Conservation (phyloP, 2,888 invertebrate genomes). For the Oligia fasciuncula region DNA sequence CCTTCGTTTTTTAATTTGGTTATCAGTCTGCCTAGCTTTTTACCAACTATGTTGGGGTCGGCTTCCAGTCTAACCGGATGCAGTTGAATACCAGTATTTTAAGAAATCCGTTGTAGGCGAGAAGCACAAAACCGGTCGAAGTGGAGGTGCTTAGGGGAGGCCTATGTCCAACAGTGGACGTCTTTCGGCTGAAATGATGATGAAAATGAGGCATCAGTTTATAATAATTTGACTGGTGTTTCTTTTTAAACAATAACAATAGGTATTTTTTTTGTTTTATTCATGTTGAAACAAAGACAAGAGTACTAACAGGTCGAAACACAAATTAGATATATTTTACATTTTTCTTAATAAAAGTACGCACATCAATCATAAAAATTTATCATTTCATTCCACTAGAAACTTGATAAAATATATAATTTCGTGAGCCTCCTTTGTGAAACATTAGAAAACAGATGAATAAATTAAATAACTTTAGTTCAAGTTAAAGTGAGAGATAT, state of each 20-base stretch:
- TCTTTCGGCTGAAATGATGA: too few species aligned
- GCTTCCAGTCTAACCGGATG: neutral
- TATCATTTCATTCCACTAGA: conserved; percentile 11
- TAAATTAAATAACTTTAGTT: conserved; percentile 50
- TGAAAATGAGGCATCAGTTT: too few species aligned
- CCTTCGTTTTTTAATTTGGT: neutral
- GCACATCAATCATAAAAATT: conserved; percentile 16
- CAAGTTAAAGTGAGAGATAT: conserved; percentile 27
- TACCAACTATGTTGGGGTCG: too few species aligned
- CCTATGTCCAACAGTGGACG: too few species aligned
- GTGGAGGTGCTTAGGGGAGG: too few species aligned
- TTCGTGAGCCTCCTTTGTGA: conserved; percentile 22
- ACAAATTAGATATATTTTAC: neutral
- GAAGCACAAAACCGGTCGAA: too few species aligned
- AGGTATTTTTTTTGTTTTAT: too few species aligned
- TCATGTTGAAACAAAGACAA: neutral
- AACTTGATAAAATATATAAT: conserved; percentile 26
- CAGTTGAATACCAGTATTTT: neutral
- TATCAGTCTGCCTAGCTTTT: neutral
- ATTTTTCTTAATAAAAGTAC: conserved; percentile 1
- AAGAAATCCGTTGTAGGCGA: too few species aligned
- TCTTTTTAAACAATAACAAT: too few species aligned
- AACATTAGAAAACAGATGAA: conserved; percentile 50
- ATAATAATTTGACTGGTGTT: neutral
- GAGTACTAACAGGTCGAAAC: conserved; percentile 8